Conservation (phyloP, 2,797 vertebrate species). For the Channallabes apus region DNA sequence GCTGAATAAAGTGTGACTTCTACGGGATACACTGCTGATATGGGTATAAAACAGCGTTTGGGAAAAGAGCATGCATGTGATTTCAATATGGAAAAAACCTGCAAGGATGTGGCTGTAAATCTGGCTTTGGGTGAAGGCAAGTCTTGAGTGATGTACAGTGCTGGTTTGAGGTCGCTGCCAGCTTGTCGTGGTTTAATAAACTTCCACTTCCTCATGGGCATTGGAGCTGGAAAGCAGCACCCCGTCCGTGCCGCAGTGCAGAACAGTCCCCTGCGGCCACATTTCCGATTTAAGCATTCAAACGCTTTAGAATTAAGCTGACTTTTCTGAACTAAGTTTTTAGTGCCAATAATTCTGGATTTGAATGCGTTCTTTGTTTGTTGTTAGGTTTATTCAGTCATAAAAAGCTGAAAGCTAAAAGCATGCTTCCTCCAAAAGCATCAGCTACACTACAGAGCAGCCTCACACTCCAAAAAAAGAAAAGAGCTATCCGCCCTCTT, state of each 20-base stretch:
- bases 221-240: conserved; percentile 50
- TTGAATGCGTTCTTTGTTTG: neutral
- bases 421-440: neutral
- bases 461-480: neutral
- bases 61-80: conserved; percentile 45
- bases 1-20: neutral
- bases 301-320: neutral
- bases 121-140: conserved; percentile 48
- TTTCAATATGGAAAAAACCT: conserved; percentile 62
- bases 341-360: neutral
- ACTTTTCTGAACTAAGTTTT: neutral
- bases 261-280: no score
- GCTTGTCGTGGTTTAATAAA: conserved; percentile 43
- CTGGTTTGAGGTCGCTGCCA: conserved; percentile 40
- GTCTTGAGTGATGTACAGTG: conserved; percentile 59
- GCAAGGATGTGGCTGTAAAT: conserved; percentile 59
- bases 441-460: neutral
- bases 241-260: neutral
- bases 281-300: neutral
- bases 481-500: neutral
- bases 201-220: conserved; percentile 36
- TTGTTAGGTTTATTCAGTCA: neutral
- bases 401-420: neutral
- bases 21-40: conserved; percentile 6
- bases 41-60: neutral